Evolutionary conservation across 1,140 invertebrate genomes (phyloP), one percentile per base, ranked within the genome.

Genomic region (Drosophila jambulina): DNA sequence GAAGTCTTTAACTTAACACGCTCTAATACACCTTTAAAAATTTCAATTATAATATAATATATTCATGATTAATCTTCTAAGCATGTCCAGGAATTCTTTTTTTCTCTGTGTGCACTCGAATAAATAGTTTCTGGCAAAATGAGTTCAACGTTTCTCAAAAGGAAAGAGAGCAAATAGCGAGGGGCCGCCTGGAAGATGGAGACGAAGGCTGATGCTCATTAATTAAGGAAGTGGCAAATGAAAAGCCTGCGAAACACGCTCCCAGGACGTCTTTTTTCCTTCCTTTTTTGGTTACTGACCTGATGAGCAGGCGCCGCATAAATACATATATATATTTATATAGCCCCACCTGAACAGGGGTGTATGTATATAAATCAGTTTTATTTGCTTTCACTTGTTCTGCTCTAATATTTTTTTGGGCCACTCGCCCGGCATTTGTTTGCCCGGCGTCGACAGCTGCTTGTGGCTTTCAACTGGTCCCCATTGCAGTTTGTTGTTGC

Each of bases 171-270:
- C 85, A 88, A 90, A 90, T 65, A 88, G 82, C 83, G 36, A 43
- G 69, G 48, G 45, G 17, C 32, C 48, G 49, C 42, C 58, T 59
- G 49, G 40, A 69, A 51, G 60, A 34, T 54, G 74, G 43, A 59
- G 82, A 36, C 67, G 64, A 57, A 57, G 56, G 42, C 70, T 76
- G 77, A 75, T 81, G 85, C 85, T 90, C 84, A 88, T 88, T 88
- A 88, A 88, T 88, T 88, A 88, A 90, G 84, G 88, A 90, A 85
- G 78, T 90, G 85, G 84, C 84, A 88, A 88, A 90, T 88, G 84
- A 88, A 88, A 81, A 84, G 85, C 74, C 85, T 80, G 85, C 80
- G 76, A 78, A 90, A 84, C 78, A 88, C 85, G 76, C 79, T 79
- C 69, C 79, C 75, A 80, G 54, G 54, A 65, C 48, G 71, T 68